Evolutionary conservation across 1,140 invertebrate species (phyloP), one percentile per base, ranked within the genome.

Genomic region (Globodera rostochiensis): DNA sequence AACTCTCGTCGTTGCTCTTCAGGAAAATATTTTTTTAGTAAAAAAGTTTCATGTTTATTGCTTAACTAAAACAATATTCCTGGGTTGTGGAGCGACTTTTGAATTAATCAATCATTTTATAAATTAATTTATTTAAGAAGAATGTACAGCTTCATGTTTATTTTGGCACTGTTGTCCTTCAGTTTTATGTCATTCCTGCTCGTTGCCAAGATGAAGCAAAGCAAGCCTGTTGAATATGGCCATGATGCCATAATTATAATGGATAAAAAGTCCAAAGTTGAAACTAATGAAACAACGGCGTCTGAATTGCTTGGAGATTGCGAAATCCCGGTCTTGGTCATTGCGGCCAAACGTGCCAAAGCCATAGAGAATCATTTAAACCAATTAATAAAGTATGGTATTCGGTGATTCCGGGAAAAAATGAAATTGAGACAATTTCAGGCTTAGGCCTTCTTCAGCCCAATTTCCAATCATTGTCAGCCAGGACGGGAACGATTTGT

Each of bases 401-500:
- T 60, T 53, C 21, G 36, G 47, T 36, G 8, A 47, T 47, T 25
- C 53, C 13, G 47, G 4, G 6, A 25, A 80, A 76, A 13, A 45
- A 13, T 15, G 6, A 21, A 53, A 50, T 25, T 71, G n/a, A 11
- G 1, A 77, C 21, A 11, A n/a, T 84, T 80, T 36, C 11, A 83
- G 80, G n/a, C 25, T 83, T 0, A 84, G 91, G 66, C 88, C 88
- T 47, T 85, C 86, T 76, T 83, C 82, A 7, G 77, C 88, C n/a
- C 86, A 87, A 73, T 91, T 91, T 83, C 91, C 91, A 0, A 90
- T 92, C 66, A 89, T 92, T 46, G 90, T 92, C 0, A 91, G 91
- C 77, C 91, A 91, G 82, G 91, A 92, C 82, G 91, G 91, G 82
- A 88, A 89, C 7, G 90, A 91, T 80, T 73, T 81, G 47, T 67